Base-by-base conservation (phyloP, 2,888 invertebrate species). In the Acronicta psi region DNA sequence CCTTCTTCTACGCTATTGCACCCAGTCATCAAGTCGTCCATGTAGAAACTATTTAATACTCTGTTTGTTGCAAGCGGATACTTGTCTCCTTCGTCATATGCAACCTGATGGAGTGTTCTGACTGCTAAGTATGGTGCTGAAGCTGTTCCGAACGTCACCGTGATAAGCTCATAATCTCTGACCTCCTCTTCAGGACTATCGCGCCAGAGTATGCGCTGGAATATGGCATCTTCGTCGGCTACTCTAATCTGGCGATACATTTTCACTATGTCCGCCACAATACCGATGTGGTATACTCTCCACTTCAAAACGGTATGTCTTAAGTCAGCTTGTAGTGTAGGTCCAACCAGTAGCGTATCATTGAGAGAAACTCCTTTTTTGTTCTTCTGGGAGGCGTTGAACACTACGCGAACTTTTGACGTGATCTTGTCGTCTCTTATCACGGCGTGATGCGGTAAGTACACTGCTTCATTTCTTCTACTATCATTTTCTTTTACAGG, bases 391-490 rank as follows among this genome's bases (percentile, higher is more conserved):
- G 37, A 56, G 16, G 49, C 49, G 20, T 49, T 46, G 11, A 54
- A 54, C 5, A 54, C 54, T 14, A 53, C 44, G 13, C 53, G 34
- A 13, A 46, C 29, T 17, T 55, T 55, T 2, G 55, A 47, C 9
- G 49, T 56, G 2, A 9, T 18, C 40, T 53, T 71, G n/a, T 73
- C 65, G 7, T 67, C 50, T 7, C 69, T 62, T 2, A 81, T 16
- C 0, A 83, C 77, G 0, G 81, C 75, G 43, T 80, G 81, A 36
- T 83, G 80, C 7, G 82, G 79, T 42, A 78, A 44, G 29, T 79
- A 77, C 2, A 73, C 60, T 5, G 64, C 49, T 46, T 25, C 17
- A 10, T 44, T 29, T 11, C 2, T 23, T 11, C 34, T 52, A 7
- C 8, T 16, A n/a, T 53, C 47, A 5, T 23, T 18, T 2, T 50